Evolutionary conservation across 37 sponge, comb jelly and placozoan genomes (phyloP), one percentile per base, ranked within the genome.

Genomic region (Diacarnus erythraeanus): DNA sequence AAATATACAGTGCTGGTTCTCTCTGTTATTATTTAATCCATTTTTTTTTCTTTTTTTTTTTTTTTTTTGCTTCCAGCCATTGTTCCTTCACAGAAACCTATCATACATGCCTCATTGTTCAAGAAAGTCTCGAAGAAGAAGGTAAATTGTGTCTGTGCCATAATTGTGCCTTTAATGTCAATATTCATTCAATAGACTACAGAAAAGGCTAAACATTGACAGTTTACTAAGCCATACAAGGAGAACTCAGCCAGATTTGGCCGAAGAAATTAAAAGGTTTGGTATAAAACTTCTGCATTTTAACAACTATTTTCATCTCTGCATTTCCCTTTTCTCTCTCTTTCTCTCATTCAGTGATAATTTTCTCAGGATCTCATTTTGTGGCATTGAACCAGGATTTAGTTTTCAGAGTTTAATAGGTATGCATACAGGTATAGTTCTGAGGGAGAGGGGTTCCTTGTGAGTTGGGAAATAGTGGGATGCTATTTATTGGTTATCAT

Each of bases 81-180:
- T 91, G 8, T 91, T 91, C 54, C 75, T 91, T 63, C 83, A 91
- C 12, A 56, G 91, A 41, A 91, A 83, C 35, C 70, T 91, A 20
- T 72, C 87, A 0, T 91, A 91, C 67, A 83, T 91, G 91, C 79
- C 61, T 30, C 88, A 59, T n/a, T 59, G 72, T 65, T 25, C 61
- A 60, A 60, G 42, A 41, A 76, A 84, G 29, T 44, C 69, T 38
- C 58, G 57, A 5, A 71, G 73, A 40, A 61, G 81, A 8, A 12
- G 12, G 51, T 6, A 12, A 63, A 6, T 27, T 63, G 20, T 29
- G 22, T n/a, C 8, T n/a, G 4, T n/a, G n/a, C n/a, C n/a, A n/a
- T n/a, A n/a, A n/a, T n/a, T n/a, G n/a, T n/a, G n/a, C n/a, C n/a
- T n/a, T n/a, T n/a, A n/a, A n/a, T n/a, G n/a, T n/a, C n/a, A n/a